Evolutionary conservation across 2,888 invertebrate species (phyloP), one percentile per base, ranked within the genome.

Genomic region (Chesias legatella): DNA sequence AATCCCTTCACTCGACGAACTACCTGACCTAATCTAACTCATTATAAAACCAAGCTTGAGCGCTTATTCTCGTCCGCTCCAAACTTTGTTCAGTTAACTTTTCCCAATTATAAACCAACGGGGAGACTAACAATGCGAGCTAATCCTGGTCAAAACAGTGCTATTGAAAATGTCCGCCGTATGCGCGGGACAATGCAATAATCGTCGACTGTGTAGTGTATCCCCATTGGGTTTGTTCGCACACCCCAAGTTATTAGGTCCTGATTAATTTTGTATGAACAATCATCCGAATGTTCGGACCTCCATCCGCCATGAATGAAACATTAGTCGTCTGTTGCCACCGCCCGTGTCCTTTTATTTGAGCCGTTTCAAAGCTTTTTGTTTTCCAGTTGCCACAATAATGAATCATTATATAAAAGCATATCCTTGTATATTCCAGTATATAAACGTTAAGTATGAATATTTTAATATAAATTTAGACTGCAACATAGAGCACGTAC

Each of bases 251-350:
- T 61, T 66, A 63, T 68, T 67, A 63, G 60, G 65, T 61, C 62
- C 69, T 76, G 75, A 80, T 85, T 82, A 85, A 85, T 81, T 76
- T 81, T 83, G 74, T 79, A 85, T 66, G 73, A 78, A 71, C 80
- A 81, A 81, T 82, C 69, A 69, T 66, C 65, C 56, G 59, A 71
- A 71, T 71, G 73, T 66, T 60, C 58, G 64, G 66, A 55, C 53
- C 58, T 53, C 56, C 67, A 63, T 67, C 64, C 67, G 57, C 53
- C 45, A 60, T 73, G 71, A 76, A 83, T 81, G 73, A 74, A 74
- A 73, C 71, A 74, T 76, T 69, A 74, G 70, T 63, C 67, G 65
- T 68, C 60, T 71, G 59, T 56, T 51, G 48, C 50, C 48, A 54
- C 58, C 60, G 41, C 41, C 36, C 34, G 27, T 41, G 34, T 40